These are phyloP conservation scores for Phymastichus coffea DNA, from an alignment of 1,140 invertebrate genomes.

Conservation along the genomic window DNA sequence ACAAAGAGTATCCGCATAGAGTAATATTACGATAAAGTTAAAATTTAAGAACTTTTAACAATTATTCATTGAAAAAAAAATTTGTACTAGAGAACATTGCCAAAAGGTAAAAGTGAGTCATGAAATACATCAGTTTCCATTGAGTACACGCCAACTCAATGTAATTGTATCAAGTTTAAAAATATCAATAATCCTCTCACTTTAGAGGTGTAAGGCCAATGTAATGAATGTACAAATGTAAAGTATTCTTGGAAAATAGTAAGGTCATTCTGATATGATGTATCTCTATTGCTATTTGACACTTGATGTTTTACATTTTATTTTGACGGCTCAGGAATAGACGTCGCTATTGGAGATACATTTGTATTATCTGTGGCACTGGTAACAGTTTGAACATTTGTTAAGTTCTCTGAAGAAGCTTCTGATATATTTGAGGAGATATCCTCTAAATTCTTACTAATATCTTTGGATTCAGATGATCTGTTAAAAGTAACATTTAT, in stretches of 20 bases:
- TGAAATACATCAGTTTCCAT: slow-evolving; percentile 3
- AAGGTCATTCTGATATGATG: slow-evolving; percentile 51
- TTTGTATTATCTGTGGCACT: slow-evolving; percentile 4
- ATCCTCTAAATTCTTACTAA: slow-evolving; percentile 4
- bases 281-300: slow-evolving; percentile 34
- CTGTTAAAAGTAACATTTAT: slow-evolving; percentile 7
- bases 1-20: slow-evolving; percentile 15
- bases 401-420: background rate
- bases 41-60: slow-evolving; percentile 33
- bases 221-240: slow-evolving; percentile 40
- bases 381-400: background rate
- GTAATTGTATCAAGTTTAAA: background rate
- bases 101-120: slow-evolving; percentile 28
- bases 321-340: slow-evolving; percentile 3
- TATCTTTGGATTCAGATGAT: slow-evolving; percentile 4
- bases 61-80: slow-evolving; percentile 28
- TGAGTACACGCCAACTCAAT: background rate
- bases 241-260: slow-evolving; percentile 38
- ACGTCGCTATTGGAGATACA: background rate
- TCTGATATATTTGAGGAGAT: slow-evolving; percentile 1
- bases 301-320: slow-evolving; percentile 11
- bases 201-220: slow-evolving; percentile 23
- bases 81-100: slow-evolving; percentile 32
- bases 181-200: slow-evolving; percentile 6
- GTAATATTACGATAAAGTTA: slow-evolving; percentile 36